Conservation (phyloP, 2,888 invertebrate genomes). For the Chalcis sispes region DNA sequence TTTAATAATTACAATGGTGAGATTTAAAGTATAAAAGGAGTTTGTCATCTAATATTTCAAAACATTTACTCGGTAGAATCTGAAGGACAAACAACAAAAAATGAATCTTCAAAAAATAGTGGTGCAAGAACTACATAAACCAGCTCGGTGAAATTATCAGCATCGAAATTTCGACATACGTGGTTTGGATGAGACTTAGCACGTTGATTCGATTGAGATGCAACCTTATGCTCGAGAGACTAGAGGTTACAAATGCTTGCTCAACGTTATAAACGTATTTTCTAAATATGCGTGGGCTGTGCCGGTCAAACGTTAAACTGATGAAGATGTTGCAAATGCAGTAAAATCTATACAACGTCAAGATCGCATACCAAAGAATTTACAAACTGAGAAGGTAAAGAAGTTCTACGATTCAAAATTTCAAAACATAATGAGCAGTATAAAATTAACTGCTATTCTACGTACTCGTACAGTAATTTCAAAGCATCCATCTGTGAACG, state of each 20-base stretch:
- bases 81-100: neutral
- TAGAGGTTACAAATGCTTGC: conserved; percentile 67
- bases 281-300: conserved; percentile 70
- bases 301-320: conserved; percentile 55
- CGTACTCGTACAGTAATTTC: conserved; percentile 58
- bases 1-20: too few species aligned
- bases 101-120: neutral
- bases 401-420: conserved; percentile 61
- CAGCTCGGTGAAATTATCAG: neutral
- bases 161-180: neutral
- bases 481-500: too few species aligned
- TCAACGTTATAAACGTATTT: conserved; percentile 68
- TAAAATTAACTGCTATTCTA: conserved; percentile 57
- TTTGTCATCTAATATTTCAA: too few species aligned
- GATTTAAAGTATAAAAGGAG: too few species aligned
- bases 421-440: conserved; percentile 29
- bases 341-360: conserved; percentile 1
- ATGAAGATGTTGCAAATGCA: too few species aligned
- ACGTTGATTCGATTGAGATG: conserved; percentile 57
- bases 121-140: conserved; percentile 4
- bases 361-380: conserved; percentile 52
- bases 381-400: conserved; percentile 58
- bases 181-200: conserved; percentile 62
- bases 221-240: conserved; percentile 39
- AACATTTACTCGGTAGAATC: too few species aligned